Evolutionary conservation across 1,140 invertebrate species (phyloP).

Genomic region (Xylocopa sonorina): DNA sequence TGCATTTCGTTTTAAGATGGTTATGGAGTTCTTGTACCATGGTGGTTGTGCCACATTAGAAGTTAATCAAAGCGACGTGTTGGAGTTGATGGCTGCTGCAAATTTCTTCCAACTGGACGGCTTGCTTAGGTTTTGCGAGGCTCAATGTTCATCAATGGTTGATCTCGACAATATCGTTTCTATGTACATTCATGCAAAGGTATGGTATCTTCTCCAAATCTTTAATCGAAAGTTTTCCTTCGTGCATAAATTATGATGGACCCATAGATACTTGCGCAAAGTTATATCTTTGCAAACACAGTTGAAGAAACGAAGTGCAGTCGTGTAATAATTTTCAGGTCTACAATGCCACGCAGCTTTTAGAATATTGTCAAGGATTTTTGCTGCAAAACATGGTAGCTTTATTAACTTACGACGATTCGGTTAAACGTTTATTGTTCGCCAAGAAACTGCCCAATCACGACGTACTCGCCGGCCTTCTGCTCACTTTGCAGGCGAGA

Average conservation of each 20-base stretch:
- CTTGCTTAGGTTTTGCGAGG: slow-evolving; percentile 92
- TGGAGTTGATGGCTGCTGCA: slow-evolving; percentile 95
- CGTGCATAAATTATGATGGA: no score
- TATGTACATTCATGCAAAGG: slow-evolving; percentile 96
- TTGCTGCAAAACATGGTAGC: slow-evolving; percentile 96
- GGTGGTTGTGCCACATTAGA: slow-evolving; percentile 90
- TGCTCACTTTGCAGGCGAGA: slow-evolving; percentile 90
- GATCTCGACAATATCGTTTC: slow-evolving; percentile 95
- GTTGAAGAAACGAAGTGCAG: no score
- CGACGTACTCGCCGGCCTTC: slow-evolving; percentile 91
- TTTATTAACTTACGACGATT: slow-evolving; percentile 94
- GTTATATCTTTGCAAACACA: no score
- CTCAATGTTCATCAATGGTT: slow-evolving; percentile 91
- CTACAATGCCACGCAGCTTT: slow-evolving; percentile 91
- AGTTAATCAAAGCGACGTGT: slow-evolving; percentile 89
- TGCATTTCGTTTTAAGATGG: slow-evolving; percentile 85
- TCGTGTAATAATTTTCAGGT: slow-evolving; percentile 83
- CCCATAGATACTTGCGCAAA: no score
- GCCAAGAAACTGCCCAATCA: slow-evolving; percentile 95
- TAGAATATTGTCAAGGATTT: slow-evolving; percentile 95
- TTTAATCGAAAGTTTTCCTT: no score
- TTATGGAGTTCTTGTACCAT: slow-evolving; percentile 96
- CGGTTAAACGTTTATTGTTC: slow-evolving; percentile 92
- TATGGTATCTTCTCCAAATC: slow-evolving; percentile 83
- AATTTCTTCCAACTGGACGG: slow-evolving; percentile 96